Percentiles rank a stretch among this genome's conserved stretches.
Conservation (phyloP, 2,888 invertebrate genomes). For the Protodeltote pygarga region DNA sequence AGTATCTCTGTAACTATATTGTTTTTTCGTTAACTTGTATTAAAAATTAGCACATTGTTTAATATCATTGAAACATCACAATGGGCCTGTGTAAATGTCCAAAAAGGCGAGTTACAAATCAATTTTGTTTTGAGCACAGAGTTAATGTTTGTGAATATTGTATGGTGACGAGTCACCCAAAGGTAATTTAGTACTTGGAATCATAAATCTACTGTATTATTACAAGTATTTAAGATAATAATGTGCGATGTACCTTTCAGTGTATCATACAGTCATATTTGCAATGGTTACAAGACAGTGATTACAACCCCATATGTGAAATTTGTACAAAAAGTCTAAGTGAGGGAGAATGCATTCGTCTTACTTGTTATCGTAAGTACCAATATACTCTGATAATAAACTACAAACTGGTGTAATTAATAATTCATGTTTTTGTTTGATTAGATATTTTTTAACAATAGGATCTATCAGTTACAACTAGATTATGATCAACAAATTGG, state of each 20-base stretch:
- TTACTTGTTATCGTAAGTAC: slow-evolving; percentile 96
- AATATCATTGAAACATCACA: slow-evolving; percentile 36
- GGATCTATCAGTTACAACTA: too few relatives aligned
- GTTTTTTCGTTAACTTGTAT: slow-evolving; percentile 24
- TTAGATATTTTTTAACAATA: too few relatives aligned
- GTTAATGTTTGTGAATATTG: slow-evolving; percentile 99
- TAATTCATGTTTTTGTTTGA: slow-evolving; percentile 15
- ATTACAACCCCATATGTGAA: slow-evolving; percentile 97
- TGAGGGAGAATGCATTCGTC: slow-evolving; percentile 94
- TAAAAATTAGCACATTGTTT: slow-evolving; percentile 12
- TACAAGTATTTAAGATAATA: slow-evolving; percentile 12
- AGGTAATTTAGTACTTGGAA: slow-evolving; percentile 87
- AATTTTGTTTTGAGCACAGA: slow-evolving; percentile 99
- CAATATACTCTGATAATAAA: slow-evolving; percentile 14
- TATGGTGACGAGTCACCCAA: slow-evolving; percentile 98
- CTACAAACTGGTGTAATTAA: slow-evolving; percentile 7
- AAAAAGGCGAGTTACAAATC: slow-evolving; percentile 98
- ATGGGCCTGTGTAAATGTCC: slow-evolving; percentile 99
- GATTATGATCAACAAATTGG: too few relatives aligned
- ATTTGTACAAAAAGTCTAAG: slow-evolving; percentile 94
- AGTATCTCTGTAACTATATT: slow-evolving; percentile 21
- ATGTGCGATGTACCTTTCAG: slow-evolving; percentile 78
- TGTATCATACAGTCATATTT: slow-evolving; percentile 99
- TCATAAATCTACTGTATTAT: slow-evolving; percentile 9
- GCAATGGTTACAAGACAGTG: slow-evolving; percentile 99